Percentiles rank a stretch among this genome's conserved stretches.
Conservation (phyloP, 1,140 invertebrate species). For the Uloborus diversus region DNA sequence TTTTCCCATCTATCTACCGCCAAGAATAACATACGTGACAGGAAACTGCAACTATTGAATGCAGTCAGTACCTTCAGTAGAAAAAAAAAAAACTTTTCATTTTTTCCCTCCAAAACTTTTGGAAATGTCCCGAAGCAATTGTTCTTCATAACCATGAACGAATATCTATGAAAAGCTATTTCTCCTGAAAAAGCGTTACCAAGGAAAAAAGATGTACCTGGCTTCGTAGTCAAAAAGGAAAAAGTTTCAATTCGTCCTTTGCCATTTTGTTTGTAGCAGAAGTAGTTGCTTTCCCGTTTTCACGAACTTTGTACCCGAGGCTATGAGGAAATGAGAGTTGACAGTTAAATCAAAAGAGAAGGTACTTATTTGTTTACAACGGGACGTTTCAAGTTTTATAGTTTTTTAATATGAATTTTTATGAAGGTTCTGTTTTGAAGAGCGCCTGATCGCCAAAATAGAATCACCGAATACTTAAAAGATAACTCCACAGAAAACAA, state of each 20-base stretch:
- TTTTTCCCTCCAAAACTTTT: not conserved
- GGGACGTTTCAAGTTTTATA: conserved; percentile 16
- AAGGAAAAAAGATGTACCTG: not conserved
- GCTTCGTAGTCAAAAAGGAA: not conserved
- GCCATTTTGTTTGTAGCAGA: conserved; percentile 29
- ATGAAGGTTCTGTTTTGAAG: too few species aligned
- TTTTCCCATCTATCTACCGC: too few species aligned
- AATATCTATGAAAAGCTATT: conserved; percentile 35
- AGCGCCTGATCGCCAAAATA: too few species aligned
- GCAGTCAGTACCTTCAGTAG: not conserved
- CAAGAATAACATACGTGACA: too few species aligned
- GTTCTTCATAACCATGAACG: conserved; percentile 11
- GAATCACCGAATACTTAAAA: too few species aligned
- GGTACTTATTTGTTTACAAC: not conserved
- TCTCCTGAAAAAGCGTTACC: not conserved
- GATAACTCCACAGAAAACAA: too few species aligned
- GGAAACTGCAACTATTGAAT: too few species aligned
- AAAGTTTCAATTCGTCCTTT: conserved; percentile 32
- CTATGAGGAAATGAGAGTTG: conserved; percentile 40
- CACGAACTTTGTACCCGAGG: conserved; percentile 12
- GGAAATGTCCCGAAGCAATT: conserved; percentile 27
- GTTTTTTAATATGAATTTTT: too few species aligned
- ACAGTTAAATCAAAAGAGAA: conserved; percentile 35
- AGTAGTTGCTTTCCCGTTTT: conserved; percentile 17
- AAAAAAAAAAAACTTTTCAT: conserved; percentile 9